Evolutionary conservation across 2,888 invertebrate genomes (phyloP).

Genomic region (Microplitis deprimator): DNA sequence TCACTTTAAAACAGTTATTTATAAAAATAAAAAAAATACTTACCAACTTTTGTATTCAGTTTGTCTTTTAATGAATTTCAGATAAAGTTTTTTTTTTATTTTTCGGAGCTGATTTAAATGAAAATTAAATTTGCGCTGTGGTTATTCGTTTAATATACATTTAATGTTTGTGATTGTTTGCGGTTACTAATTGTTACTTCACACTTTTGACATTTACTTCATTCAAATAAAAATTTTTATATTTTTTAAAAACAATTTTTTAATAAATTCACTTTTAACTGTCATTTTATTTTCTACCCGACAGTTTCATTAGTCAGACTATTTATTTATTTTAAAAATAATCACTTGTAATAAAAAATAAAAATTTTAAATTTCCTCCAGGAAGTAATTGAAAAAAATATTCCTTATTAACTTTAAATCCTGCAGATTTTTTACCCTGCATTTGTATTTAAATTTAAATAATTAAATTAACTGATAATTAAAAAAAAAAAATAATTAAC

Average conservation of each 20-base stretch:
- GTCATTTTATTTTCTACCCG: background rate
- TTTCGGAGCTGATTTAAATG: background rate
- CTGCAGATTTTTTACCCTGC: too few relatives aligned
- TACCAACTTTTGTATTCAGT: background rate
- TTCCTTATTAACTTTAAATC: too few relatives aligned
- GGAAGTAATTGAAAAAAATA: too few relatives aligned
- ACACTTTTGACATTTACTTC: background rate
- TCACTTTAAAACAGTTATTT: background rate
- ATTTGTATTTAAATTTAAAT: too few relatives aligned
- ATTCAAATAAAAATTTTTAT: background rate
- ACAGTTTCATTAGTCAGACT: background rate
- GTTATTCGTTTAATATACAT: background rate
- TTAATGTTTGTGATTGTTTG: constrained; percentile 1
- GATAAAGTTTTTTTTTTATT: background rate
- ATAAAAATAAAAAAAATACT: background rate
- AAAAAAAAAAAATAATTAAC: too few relatives aligned
- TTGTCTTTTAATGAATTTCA: background rate
- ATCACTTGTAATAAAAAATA: background rate
- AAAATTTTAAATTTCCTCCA: too few relatives aligned
- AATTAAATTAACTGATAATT: too few relatives aligned
- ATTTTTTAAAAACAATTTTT: background rate
- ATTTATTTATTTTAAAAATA: background rate
- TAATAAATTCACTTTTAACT: background rate
- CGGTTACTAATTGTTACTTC: background rate
- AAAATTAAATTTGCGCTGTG: background rate